Conservation (phyloP, 2,797 vertebrate genomes). For the Furcifer pardalis region DNA sequence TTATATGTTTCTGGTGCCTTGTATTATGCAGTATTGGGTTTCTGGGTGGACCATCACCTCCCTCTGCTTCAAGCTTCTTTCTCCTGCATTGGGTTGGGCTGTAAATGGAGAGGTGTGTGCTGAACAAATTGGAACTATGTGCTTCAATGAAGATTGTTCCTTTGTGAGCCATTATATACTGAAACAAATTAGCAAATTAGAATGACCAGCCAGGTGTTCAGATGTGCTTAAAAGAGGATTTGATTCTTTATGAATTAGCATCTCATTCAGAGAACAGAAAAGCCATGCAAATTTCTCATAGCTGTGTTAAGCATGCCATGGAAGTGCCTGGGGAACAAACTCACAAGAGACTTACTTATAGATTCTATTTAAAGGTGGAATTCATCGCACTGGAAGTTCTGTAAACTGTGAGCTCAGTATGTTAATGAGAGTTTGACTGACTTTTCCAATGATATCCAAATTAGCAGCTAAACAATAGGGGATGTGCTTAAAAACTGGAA, state of each 20-base stretch:
- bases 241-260: slow-evolving; percentile 11
- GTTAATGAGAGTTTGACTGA: background rate
- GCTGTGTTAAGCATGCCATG: background rate
- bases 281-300: background rate
- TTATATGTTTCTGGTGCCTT: background rate
- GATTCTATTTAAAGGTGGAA: background rate
- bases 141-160: slow-evolving; percentile 16
- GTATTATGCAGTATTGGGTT: background rate
- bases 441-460: background rate
- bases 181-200: slow-evolving; percentile 26
- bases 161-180: slow-evolving; percentile 21
- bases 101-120: slow-evolving; percentile 4
- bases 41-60: background rate
- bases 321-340: background rate
- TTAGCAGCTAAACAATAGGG: background rate
- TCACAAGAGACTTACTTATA: background rate
- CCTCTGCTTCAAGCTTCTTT: background rate
- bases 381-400: background rate
- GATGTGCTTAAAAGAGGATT: background rate
- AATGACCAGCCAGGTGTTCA: background rate
- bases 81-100: background rate
- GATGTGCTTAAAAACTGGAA: background rate
- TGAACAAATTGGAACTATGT: slow-evolving; percentile 20
- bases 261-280: background rate
- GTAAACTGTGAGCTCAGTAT: background rate